phyloP scores from a whole-genome alignment of 2,888 invertebrate genomes.

The Drosophila vallismaia region DNA sequence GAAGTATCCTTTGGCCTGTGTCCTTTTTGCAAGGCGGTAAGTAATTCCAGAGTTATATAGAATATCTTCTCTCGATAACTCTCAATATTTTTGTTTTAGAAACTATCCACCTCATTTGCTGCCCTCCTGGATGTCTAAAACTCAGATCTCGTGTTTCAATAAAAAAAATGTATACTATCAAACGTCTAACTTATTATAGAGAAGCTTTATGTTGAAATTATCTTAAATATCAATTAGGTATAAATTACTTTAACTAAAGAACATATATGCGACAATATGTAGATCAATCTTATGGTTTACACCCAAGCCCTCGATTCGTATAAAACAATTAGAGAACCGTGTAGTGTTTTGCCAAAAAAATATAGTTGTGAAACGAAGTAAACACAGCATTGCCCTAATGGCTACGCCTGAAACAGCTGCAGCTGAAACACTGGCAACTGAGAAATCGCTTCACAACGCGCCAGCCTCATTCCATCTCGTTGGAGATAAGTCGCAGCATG shows the following conservation, averaged over 20 bases:
- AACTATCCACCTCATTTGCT: slow-evolving; percentile 82
- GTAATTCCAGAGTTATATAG: background rate
- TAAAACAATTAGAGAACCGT: background rate
- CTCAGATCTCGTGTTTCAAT: background rate
- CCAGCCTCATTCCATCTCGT: slow-evolving; percentile 76
- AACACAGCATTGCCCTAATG: slow-evolving; percentile 14
- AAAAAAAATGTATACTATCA: slow-evolving; percentile 1
- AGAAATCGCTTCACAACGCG: slow-evolving; percentile 69
- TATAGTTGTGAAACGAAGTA: slow-evolving; percentile 53
- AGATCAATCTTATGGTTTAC: slow-evolving; percentile 56
- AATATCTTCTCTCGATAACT: too few species aligned
- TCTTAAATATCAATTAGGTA: slow-evolving; percentile 47
- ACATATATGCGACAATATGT: slow-evolving; percentile 35
- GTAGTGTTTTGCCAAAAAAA: slow-evolving; percentile 10
- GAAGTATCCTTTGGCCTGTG: slow-evolving; percentile 82
- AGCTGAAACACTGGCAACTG: slow-evolving; percentile 41
- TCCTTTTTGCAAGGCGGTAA: slow-evolving; percentile 83
- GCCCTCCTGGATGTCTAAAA: slow-evolving; percentile 70
- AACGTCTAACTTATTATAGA: slow-evolving; percentile 23
- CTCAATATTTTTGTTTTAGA: slow-evolving; percentile 62
- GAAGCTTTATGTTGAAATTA: slow-evolving; percentile 19
- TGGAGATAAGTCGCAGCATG: slow-evolving; percentile 68
- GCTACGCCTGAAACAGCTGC: slow-evolving; percentile 37
- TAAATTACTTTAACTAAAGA: slow-evolving; percentile 51
- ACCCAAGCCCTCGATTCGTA: slow-evolving; percentile 2